A percentile compares a stretch with the other conserved stretches of the same genome.
Evolutionary conservation across 2,113 vertebrate species (phyloP).

Genomic region (Tenebrosternarchus preto): DNA sequence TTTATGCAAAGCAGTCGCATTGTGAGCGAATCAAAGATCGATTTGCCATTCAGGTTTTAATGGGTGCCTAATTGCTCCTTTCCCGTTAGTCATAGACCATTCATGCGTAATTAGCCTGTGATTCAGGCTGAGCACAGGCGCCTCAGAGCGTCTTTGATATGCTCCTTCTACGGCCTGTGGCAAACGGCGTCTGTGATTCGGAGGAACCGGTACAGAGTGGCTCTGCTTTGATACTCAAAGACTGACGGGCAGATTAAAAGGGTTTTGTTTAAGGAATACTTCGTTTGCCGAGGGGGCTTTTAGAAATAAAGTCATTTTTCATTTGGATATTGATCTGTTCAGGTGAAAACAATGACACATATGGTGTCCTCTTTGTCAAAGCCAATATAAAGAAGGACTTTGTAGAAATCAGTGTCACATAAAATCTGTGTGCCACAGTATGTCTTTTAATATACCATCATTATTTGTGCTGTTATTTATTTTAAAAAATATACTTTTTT

Average conservation of each 20-base stretch:
- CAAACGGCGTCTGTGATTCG: slow-evolving; percentile 38
- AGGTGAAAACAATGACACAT: background rate
- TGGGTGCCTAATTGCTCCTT: slow-evolving; percentile 64
- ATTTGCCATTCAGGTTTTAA: slow-evolving; percentile 60
- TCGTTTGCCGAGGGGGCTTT: background rate
- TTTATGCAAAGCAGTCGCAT: slow-evolving; percentile 53
- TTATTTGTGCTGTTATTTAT: background rate
- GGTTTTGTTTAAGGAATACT: background rate
- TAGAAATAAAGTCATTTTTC: background rate
- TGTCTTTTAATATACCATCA: slow-evolving; percentile 1
- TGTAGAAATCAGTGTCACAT: background rate
- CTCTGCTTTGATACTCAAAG: slow-evolving; percentile 4
- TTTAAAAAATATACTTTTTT: background rate
- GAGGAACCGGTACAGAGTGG: slow-evolving; percentile 24
- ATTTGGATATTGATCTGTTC: background rate
- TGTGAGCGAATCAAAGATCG: slow-evolving; percentile 52
- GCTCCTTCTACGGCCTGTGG: slow-evolving; percentile 65
- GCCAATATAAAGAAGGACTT: background rate
- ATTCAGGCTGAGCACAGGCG: slow-evolving; percentile 56
- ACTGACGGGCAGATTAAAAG: background rate
- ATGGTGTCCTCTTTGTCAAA: background rate
- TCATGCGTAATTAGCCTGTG: slow-evolving; percentile 67
- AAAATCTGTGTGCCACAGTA: background rate
- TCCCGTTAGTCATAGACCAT: slow-evolving; percentile 66
- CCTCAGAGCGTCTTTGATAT: slow-evolving; percentile 65